A percentile compares a stretch with the other conserved stretches of the same genome.
These are phyloP conservation scores for Leptosomus discolor DNA, from an alignment of 2,113 vertebrate species.

Conservation along the genomic window DNA sequence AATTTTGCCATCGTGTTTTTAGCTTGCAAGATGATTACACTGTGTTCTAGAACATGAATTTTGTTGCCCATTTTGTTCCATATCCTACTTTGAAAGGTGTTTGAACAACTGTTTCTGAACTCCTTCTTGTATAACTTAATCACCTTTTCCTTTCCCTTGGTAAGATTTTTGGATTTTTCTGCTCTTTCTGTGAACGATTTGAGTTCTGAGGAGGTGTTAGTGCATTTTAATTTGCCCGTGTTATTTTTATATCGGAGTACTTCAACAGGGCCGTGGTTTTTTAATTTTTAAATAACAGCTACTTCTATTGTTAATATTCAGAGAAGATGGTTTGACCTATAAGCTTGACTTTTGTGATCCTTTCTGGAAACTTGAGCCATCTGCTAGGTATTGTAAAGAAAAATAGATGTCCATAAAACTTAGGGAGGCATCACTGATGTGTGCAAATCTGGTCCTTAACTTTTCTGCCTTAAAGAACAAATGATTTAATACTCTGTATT, in stretches of 20 bases:
- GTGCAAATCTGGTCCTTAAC: neutral
- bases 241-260: neutral
- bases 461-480: neutral
- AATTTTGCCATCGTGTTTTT: neutral
- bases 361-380: slow-evolving; percentile 26
- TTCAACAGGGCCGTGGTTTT: neutral
- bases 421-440: neutral
- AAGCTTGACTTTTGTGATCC: neutral
- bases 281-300: neutral
- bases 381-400: slow-evolving; percentile 7
- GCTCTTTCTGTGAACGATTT: neutral
- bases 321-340: slow-evolving; percentile 9
- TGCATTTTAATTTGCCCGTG: neutral
- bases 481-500: neutral
- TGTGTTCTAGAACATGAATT: neutral
- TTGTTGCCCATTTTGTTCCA: neutral
- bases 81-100: neutral
- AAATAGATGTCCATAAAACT: slow-evolving; percentile 4
- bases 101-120: neutral
- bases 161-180: neutral
- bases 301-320: slow-evolving; percentile 14
- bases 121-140: neutral
- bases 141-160: neutral
- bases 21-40: neutral
- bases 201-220: neutral